Evolutionary conservation across 2,888 invertebrate species (phyloP).

Genomic region (Trissolcus japonicus): DNA sequence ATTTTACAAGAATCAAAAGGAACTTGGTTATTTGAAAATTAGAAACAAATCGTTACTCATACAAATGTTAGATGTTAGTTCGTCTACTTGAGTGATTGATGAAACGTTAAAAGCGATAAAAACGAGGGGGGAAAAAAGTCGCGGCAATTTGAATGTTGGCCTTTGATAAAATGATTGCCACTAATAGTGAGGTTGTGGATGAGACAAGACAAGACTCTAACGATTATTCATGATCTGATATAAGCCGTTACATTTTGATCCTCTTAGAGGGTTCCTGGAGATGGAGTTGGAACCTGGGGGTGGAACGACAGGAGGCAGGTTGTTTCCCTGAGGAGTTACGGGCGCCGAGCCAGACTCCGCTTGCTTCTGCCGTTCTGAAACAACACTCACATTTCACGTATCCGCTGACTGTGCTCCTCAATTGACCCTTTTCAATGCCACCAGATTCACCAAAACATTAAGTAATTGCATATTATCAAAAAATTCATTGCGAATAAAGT

Average conservation of each 20-base stretch:
- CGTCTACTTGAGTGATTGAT: too few relatives aligned
- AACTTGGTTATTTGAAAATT: too few relatives aligned
- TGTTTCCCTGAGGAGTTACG: constrained; percentile 83
- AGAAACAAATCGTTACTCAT: too few relatives aligned
- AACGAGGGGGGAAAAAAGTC: too few relatives aligned
- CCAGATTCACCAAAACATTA: constrained; percentile 1
- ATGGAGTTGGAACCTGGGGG: constrained; percentile 78
- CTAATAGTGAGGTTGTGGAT: constrained; percentile 24
- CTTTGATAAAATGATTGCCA: constrained; percentile 15
- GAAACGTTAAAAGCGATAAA: too few relatives aligned
- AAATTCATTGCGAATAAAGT: too few relatives aligned
- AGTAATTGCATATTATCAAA: not conserved
- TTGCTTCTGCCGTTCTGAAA: constrained; percentile 80
- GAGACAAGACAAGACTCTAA: constrained; percentile 40
- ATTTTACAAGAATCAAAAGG: too few relatives aligned
- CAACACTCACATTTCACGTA: constrained; percentile 74
- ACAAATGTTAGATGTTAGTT: too few relatives aligned
- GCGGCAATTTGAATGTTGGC: not conserved
- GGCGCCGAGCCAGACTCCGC: constrained; percentile 85
- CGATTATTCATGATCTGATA: constrained; percentile 61
- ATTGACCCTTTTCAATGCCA: constrained; percentile 29
- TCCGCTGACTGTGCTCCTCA: constrained; percentile 35
- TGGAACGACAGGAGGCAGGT: constrained; percentile 76
- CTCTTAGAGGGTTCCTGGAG: constrained; percentile 87
- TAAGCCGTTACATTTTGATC: constrained; percentile 86